Percentiles rank a stretch among this genome's conserved stretches.
Evolutionary conservation across 2,888 invertebrate species (phyloP).

Genomic region (Drosophila mimetica): DNA sequence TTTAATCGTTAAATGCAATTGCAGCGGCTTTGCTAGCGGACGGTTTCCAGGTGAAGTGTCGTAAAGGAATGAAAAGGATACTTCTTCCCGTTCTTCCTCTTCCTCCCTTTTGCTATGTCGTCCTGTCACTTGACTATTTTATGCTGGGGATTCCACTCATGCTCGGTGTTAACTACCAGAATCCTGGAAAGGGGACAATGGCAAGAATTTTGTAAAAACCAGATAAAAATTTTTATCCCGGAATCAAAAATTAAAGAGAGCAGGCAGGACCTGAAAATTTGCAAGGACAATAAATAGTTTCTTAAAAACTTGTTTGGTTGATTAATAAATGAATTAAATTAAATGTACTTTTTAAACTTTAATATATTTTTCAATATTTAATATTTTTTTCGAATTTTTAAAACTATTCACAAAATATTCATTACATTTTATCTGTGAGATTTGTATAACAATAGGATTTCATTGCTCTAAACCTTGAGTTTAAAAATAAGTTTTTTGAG

Average conservation of each 20-base stretch:
- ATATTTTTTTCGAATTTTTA: not conserved
- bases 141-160: conserved; percentile 25
- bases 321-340: too few species aligned
- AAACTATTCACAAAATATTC: not conserved
- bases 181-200: conserved; percentile 10
- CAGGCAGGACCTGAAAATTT: not conserved
- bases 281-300: too few species aligned
- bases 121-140: conserved; percentile 29
- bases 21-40: conserved; percentile 44
- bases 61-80: conserved; percentile 22
- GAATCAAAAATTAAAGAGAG: not conserved
- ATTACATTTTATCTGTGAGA: too few species aligned
- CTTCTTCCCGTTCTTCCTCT: not conserved
- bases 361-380: too few species aligned
- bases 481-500: too few species aligned
- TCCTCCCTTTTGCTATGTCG: conserved; percentile 10
- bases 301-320: too few species aligned
- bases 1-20: conserved; percentile 74
- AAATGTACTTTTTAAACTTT: too few species aligned
- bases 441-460: too few species aligned
- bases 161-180: conserved; percentile 27
- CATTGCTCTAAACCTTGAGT: too few species aligned
- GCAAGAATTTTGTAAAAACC: not conserved
- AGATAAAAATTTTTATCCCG: not conserved
- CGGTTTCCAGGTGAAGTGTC: conserved; percentile 50